These are phyloP conservation scores for Elysia chlorotica DNA, from an alignment of 1,140 invertebrate species.

Conservation along the genomic window DNA sequence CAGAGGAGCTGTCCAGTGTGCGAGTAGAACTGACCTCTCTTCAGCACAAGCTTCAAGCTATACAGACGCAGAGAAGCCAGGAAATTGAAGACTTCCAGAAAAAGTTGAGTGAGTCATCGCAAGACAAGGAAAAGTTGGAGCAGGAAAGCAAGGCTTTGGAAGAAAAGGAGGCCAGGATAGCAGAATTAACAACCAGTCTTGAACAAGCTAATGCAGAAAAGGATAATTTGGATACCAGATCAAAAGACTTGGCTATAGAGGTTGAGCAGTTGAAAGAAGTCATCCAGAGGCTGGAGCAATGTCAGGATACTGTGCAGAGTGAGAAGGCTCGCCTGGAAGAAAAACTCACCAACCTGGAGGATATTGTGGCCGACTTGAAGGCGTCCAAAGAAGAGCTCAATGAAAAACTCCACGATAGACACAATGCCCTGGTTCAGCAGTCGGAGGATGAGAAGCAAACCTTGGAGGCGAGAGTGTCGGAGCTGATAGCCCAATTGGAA, in stretches of 20 bases:
- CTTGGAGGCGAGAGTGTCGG: constrained; percentile 28
- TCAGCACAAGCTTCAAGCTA: background rate
- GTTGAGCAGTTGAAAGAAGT: constrained; percentile 27
- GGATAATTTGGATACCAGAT: constrained; percentile 6
- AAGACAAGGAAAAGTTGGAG: background rate
- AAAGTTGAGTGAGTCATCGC: constrained; percentile 5
- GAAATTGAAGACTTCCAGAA: constrained; percentile 23
- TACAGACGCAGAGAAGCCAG: background rate
- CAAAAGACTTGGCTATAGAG: constrained; percentile 19
- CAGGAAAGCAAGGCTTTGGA: background rate
- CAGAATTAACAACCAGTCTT: constrained; percentile 20
- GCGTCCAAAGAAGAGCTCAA: constrained; percentile 38
- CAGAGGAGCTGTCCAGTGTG: constrained; percentile 3
- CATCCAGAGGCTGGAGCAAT: constrained; percentile 17
- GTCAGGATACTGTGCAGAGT: constrained; percentile 24
- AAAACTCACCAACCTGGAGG: constrained; percentile 37
- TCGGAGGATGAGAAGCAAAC: constrained; percentile 30
- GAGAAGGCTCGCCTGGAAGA: constrained; percentile 38
- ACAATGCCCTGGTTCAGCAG: constrained; percentile 31
- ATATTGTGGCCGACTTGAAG: constrained; percentile 30
- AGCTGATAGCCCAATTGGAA: constrained; percentile 3
- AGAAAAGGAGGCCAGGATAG: constrained; percentile 13
- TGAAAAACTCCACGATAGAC: constrained; percentile 35
- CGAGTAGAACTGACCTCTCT: background rate
- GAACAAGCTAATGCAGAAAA: background rate